Evolutionary conservation across 2,113 vertebrate species (phyloP).

Genomic region (Uria lomvia): DNA sequence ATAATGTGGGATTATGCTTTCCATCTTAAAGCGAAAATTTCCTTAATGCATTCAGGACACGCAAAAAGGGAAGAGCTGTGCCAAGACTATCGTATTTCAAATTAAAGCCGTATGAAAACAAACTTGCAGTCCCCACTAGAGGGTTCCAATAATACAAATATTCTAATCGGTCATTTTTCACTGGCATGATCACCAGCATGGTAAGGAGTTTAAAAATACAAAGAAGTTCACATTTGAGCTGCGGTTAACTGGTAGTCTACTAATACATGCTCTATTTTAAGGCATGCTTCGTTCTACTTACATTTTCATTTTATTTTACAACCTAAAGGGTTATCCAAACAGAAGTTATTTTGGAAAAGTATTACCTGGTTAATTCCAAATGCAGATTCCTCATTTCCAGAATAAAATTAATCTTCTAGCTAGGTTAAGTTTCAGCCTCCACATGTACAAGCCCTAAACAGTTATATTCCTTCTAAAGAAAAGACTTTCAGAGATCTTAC

Average conservation of each 20-base stretch:
- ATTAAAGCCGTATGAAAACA: neutral
- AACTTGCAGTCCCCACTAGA: neutral
- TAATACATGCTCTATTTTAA: neutral
- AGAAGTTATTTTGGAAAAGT: neutral
- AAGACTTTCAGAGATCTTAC: neutral
- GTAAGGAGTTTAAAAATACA: neutral
- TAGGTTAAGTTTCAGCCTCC: neutral
- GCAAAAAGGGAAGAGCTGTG: neutral
- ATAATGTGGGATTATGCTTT: neutral
- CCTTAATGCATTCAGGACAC: neutral
- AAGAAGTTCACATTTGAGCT: neutral
- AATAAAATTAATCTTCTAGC: neutral
- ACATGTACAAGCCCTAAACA: neutral
- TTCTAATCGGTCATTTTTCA: neutral
- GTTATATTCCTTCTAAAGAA: neutral
- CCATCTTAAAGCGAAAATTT: neutral
- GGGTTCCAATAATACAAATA: constrained; percentile 11
- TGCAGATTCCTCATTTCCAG: neutral
- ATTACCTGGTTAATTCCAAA: neutral
- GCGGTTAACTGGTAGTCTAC: neutral
- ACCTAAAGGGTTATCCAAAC: neutral
- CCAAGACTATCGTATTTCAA: neutral
- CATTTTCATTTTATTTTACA: neutral
- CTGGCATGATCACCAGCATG: neutral
- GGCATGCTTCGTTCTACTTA: neutral